Evolutionary conservation across 1,140 invertebrate species (phyloP).

Genomic region (Drosophila sp.): DNA sequence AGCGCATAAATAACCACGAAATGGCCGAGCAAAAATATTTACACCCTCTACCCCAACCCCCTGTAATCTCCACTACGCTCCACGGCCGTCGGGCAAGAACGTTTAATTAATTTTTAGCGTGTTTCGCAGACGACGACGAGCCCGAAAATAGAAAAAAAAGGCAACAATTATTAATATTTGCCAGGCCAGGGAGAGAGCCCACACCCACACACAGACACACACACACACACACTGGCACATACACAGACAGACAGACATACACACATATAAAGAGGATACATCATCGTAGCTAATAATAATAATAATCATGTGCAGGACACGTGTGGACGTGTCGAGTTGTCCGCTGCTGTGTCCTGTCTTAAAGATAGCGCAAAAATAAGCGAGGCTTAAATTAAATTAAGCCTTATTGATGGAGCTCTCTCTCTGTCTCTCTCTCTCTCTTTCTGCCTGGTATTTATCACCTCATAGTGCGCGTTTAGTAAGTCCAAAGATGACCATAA

Average conservation of each 20-base stretch:
- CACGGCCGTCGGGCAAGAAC: conserved; percentile 42
- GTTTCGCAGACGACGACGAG: conserved; percentile 58
- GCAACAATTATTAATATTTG: conserved; percentile 82
- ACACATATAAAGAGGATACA: conserved; percentile 8
- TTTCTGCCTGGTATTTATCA: conserved; percentile 62
- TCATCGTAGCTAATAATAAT: conserved; percentile 55
- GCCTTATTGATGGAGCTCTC: conserved; percentile 71
- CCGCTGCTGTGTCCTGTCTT: conserved; percentile 32
- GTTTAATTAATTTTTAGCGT: conserved; percentile 83
- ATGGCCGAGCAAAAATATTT: conserved; percentile 69
- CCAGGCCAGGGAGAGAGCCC: too few relatives aligned
- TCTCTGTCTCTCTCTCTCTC: not conserved
- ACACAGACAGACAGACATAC: conserved; percentile 37
- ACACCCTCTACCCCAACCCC: conserved; percentile 2
- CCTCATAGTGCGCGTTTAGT: conserved; percentile 34
- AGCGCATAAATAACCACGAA: conserved; percentile 82
- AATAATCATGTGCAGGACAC: conserved; percentile 71
- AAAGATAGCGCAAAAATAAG: conserved; percentile 56
- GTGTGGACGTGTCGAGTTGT: conserved; percentile 31
- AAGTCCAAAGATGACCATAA: conserved; percentile 39
- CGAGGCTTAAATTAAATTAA: conserved; percentile 74
- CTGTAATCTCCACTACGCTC: not conserved
- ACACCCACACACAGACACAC: conserved; percentile 8
- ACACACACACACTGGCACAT: conserved; percentile 5
- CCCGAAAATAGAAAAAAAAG: conserved; percentile 46